Evolutionary conservation across 2,797 vertebrate species (phyloP).

Genomic region (Denticeps clupeoides): DNA sequence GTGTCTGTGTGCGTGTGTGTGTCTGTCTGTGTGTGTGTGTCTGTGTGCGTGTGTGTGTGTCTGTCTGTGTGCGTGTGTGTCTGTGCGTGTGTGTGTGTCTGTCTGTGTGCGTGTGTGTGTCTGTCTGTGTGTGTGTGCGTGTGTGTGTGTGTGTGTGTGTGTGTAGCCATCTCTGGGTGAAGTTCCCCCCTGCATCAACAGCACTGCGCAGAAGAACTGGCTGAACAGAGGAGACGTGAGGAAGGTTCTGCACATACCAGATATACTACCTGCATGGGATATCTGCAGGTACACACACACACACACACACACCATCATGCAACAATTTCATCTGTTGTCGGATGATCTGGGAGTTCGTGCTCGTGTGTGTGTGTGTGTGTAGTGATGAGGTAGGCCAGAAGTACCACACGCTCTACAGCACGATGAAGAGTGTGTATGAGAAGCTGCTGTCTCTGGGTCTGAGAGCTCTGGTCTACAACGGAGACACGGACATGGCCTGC

Average conservation of each 20-base stretch:
- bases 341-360: background rate
- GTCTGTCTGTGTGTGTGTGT: no score
- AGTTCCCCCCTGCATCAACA: constrained; percentile 61
- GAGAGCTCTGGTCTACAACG: constrained; percentile 60
- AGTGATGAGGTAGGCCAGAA: constrained; percentile 41
- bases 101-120: no score
- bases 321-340: no score
- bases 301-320: background rate
- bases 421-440: constrained; percentile 49
- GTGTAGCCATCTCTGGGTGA: constrained; percentile 21
- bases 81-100: no score
- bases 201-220: constrained; percentile 57
- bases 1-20: no score
- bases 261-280: constrained; percentile 52
- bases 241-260: constrained; percentile 60
- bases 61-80: no score
- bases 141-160: constrained; percentile 10
- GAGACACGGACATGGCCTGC: constrained; percentile 70
- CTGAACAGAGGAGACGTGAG: constrained; percentile 59
- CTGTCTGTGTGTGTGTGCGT: background rate
- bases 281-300: constrained; percentile 51
- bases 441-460: constrained; percentile 55
- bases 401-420: constrained; percentile 43
- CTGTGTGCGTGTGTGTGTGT: no score
- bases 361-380: constrained; percentile 5